Evolutionary conservation across 2,888 invertebrate species (phyloP).

Genomic region (Drosophila mayaguana): DNA sequence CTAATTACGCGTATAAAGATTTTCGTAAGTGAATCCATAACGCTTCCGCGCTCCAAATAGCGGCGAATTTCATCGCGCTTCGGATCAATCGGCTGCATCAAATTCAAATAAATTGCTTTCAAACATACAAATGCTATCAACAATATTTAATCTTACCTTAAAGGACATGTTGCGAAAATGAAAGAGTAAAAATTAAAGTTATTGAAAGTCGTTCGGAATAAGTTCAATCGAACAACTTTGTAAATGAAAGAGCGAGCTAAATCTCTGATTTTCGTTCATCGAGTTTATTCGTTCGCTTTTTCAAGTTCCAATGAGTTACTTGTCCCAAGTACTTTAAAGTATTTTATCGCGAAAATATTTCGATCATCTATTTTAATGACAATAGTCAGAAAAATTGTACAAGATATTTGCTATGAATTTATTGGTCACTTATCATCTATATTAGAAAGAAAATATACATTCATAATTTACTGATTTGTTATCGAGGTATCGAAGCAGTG

Average conservation of each 20-base stretch:
- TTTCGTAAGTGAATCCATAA: conserved; percentile 84
- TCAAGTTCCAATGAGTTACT: background rate
- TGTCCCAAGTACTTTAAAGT: conserved; percentile 23
- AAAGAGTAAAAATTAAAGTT: conserved; percentile 23
- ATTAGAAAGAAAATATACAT: background rate
- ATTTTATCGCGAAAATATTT: background rate
- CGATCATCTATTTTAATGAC: background rate
- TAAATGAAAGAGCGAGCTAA: conserved; percentile 15
- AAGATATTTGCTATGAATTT: background rate
- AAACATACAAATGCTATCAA: background rate
- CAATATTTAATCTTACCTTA: conserved; percentile 61
- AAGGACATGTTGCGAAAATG: conserved; percentile 72
- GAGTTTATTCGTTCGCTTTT: background rate
- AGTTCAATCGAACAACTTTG: conserved; percentile 15
- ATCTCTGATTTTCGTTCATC: background rate
- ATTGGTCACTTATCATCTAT: background rate
- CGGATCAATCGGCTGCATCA: conserved; percentile 83
- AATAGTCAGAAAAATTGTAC: background rate
- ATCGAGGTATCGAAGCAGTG: background rate
- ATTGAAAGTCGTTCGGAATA: conserved; percentile 16
- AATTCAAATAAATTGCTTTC: background rate
- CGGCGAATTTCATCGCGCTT: conserved; percentile 85
- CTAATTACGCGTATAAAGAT: conserved; percentile 82
- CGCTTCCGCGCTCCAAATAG: conserved; percentile 84
- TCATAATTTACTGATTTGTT: background rate